These are phyloP conservation scores for Percopsis transmontana DNA, from an alignment of 2,113 vertebrate species.

Conservation along the genomic window DNA sequence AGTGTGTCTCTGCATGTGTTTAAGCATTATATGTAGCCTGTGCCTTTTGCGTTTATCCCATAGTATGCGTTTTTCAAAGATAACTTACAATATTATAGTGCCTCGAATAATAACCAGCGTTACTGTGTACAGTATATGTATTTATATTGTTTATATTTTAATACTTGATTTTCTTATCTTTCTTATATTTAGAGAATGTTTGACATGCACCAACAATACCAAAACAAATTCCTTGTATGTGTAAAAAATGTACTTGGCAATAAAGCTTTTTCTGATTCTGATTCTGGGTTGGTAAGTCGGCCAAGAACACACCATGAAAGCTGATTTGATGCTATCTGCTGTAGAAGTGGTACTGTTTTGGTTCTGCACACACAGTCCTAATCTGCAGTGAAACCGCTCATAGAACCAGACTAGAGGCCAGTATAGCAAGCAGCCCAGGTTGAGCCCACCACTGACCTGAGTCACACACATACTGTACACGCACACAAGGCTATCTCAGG, in stretches of 20 bases:
- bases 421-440: conserved; percentile 14
- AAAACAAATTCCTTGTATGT: too few relatives aligned
- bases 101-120: conserved; percentile 15
- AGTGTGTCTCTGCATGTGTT: conserved; percentile 1
- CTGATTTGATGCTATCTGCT: conserved; percentile 32
- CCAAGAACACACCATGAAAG: conserved; percentile 6
- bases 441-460: conserved; percentile 8
- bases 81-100: conserved; percentile 16
- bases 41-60: not conserved
- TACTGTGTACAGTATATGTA: too few relatives aligned
- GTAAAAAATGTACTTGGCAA: too few relatives aligned
- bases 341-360: not conserved
- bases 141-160: too few relatives aligned
- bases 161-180: too few relatives aligned
- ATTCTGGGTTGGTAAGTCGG: too few relatives aligned
- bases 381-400: not conserved
- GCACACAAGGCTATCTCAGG: conserved; percentile 19
- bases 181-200: too few relatives aligned
- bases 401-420: not conserved
- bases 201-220: too few relatives aligned
- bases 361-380: not conserved
- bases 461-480: not conserved
- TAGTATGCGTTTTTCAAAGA: not conserved
- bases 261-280: too few relatives aligned
- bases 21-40: not conserved